Conservation (phyloP, 2,888 invertebrate genomes). For the Conops quadrifasciatus region DNA sequence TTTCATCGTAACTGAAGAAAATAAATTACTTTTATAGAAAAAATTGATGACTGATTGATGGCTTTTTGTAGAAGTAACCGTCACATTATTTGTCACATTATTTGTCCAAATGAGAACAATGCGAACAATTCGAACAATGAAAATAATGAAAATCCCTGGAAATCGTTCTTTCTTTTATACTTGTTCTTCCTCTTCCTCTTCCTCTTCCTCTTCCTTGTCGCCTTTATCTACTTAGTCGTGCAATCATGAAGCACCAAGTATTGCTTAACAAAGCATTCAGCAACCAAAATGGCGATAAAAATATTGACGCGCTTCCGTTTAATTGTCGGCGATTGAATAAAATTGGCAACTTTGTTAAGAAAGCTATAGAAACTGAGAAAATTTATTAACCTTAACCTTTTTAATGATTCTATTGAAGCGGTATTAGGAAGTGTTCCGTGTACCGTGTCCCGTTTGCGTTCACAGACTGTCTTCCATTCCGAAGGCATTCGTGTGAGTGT, state of each 20-base stretch:
- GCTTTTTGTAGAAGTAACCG: no score
- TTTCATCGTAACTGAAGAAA: no score
- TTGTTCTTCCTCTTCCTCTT: background rate
- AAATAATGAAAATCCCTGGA: no score
- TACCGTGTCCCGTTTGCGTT: background rate
- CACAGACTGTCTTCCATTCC: no score
- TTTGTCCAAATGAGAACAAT: no score
- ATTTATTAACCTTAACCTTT: constrained; percentile 44
- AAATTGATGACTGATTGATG: no score
- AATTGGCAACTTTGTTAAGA: constrained; percentile 33
- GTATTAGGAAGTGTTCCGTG: constrained; percentile 51
- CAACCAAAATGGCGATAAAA: constrained; percentile 31
- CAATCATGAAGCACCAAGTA: constrained; percentile 19
- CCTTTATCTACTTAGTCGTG: no score
- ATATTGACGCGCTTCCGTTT: constrained; percentile 28
- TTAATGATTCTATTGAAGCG: constrained; percentile 61
- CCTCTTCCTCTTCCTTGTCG: background rate
- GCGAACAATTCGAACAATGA: no score
- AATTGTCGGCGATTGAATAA: constrained; percentile 30
- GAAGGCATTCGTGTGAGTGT: constrained; percentile 11
- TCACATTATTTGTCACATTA: no score
- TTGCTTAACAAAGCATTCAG: constrained; percentile 29
- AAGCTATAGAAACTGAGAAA: background rate
- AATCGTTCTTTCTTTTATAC: background rate
- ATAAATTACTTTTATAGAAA: no score